phyloP scores from a whole-genome alignment of 2,888 invertebrate genomes.

The Papilio elwesi region DNA sequence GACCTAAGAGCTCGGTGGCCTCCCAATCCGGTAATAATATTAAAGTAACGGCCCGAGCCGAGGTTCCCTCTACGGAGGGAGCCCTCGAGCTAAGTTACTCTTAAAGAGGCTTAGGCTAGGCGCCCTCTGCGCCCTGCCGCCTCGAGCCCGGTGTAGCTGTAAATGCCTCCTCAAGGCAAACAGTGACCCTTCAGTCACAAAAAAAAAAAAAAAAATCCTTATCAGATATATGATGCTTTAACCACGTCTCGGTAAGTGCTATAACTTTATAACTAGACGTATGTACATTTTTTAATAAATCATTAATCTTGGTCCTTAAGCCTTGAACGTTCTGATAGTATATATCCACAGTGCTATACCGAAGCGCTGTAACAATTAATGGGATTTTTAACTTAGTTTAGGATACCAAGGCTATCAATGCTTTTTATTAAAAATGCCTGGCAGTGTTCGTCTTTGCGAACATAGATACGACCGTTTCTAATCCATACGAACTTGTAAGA shows the following conservation, averaged over 20 bases:
- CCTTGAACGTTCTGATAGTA: slow-evolving; percentile 1
- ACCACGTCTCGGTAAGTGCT: slow-evolving; percentile 10
- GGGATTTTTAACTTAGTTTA: slow-evolving; percentile 1
- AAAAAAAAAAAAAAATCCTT: no score
- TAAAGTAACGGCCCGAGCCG: no score
- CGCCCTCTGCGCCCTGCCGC: no score
- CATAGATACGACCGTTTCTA: neutral
- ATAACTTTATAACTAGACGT: slow-evolving; percentile 5
- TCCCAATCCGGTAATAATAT: no score
- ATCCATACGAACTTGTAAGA: neutral
- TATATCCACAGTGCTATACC: neutral
- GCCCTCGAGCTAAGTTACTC: no score
- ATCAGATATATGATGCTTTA: slow-evolving; percentile 12
- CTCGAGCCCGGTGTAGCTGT: no score
- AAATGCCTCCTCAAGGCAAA: no score
- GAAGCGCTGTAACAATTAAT: neutral
- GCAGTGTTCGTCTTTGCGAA: neutral
- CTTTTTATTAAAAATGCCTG: neutral
- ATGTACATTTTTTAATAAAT: neutral
- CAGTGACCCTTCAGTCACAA: no score
- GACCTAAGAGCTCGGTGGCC: no score
- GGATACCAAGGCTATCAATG: neutral
- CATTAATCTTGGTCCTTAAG: neutral
- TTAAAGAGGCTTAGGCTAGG: no score
- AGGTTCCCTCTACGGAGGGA: no score